Conservation (phyloP, 1,140 invertebrate genomes). For the Drosophila suzukii region DNA sequence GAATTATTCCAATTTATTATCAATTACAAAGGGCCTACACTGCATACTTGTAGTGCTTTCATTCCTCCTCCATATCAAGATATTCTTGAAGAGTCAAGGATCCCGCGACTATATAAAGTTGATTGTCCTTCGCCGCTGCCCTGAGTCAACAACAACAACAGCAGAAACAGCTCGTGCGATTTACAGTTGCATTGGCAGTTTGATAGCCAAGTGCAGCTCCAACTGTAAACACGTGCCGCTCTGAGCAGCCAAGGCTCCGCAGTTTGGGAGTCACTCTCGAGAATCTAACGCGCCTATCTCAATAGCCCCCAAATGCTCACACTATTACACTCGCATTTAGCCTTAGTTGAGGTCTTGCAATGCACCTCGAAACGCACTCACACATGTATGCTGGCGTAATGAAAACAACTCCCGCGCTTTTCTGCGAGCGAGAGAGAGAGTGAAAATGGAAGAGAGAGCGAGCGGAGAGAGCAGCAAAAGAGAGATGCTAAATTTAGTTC, state of each 20-base stretch:
- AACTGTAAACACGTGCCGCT: conserved; percentile 75
- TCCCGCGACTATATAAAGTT: conserved; percentile 38
- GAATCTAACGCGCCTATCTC: conserved; percentile 74
- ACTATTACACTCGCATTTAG: conserved; percentile 57
- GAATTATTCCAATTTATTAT: neutral
- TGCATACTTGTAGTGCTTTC: neutral
- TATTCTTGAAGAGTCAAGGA: conserved; percentile 28
- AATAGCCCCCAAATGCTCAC: conserved; percentile 76
- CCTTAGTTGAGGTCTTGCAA: conserved; percentile 82
- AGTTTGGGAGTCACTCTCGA: conserved; percentile 57
- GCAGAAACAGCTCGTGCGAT: conserved; percentile 17
- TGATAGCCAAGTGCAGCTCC: conserved; percentile 28
- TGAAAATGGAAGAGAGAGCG: neutral
- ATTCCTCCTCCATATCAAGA: conserved; percentile 3
- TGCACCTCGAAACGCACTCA: conserved; percentile 78
- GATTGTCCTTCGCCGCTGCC: conserved; percentile 43
- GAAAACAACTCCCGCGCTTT: conserved; percentile 79
- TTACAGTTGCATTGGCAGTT: conserved; percentile 57
- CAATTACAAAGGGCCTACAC: neutral
- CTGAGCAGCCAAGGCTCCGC: conserved; percentile 66
- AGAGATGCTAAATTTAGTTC: conserved; percentile 72
- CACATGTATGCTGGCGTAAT: conserved; percentile 55
- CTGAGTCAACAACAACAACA: conserved; percentile 27
- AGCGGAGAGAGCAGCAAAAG: conserved; percentile 34
- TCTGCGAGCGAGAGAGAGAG: conserved; percentile 18